Evolutionary conservation across 2,113 vertebrate genomes (phyloP).

Genomic region (Zingel zingel): DNA sequence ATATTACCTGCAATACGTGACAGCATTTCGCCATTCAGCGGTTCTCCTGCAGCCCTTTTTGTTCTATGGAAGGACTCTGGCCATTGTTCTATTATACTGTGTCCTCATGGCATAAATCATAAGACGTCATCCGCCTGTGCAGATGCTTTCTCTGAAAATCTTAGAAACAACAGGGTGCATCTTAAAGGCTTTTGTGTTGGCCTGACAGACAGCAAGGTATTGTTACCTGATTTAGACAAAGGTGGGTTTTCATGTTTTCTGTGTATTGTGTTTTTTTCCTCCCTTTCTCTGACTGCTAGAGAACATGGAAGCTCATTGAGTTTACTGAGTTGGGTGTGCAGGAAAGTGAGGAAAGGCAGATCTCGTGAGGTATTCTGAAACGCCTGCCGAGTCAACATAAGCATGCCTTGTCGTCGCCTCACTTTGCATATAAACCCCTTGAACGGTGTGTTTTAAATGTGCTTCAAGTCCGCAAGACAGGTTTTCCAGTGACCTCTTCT

Average conservation of each 20-base stretch:
- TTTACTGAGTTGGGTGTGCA: slow-evolving; percentile 27
- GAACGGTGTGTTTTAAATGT: slow-evolving; percentile 17
- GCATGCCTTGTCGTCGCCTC: slow-evolving; percentile 24
- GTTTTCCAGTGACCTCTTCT: slow-evolving; percentile 51
- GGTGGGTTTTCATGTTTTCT: slow-evolving; percentile 75
- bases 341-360: background rate
- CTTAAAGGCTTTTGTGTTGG: slow-evolving; percentile 71
- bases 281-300: slow-evolving; percentile 18
- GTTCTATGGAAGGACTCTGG: slow-evolving; percentile 66
- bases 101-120: slow-evolving; percentile 77
- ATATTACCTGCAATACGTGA: slow-evolving; percentile 54
- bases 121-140: slow-evolving; percentile 55
- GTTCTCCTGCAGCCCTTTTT: slow-evolving; percentile 63
- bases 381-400: slow-evolving; percentile 14
- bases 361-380: slow-evolving; percentile 37
- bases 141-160: slow-evolving; percentile 63
- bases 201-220: slow-evolving; percentile 74
- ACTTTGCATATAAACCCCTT: slow-evolving; percentile 40
- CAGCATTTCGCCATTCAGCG: slow-evolving; percentile 49
- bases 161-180: slow-evolving; percentile 65
- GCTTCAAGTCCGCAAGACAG: slow-evolving; percentile 15
- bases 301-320: slow-evolving; percentile 45
- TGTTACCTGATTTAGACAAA: slow-evolving; percentile 80
- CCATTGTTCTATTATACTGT: slow-evolving; percentile 78
- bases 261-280: slow-evolving; percentile 51